Evolutionary conservation across 1,140 invertebrate species (phyloP).

Genomic region (Drosophila funebris): DNA sequence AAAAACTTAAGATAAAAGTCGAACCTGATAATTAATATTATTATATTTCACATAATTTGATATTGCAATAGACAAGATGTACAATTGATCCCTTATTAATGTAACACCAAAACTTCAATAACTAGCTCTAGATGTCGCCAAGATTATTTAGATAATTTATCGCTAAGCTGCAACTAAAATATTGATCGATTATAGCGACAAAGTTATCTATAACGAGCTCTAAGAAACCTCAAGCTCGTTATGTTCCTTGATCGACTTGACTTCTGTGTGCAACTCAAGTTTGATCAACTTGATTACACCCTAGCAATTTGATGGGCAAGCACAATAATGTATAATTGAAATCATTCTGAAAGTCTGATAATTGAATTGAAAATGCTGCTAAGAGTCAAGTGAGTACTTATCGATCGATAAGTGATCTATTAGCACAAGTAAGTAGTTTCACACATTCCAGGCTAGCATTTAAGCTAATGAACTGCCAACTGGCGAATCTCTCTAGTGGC

Average conservation of each 20-base stretch:
- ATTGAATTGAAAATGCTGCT: slow-evolving; percentile 11
- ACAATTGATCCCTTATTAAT: no score
- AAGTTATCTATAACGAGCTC: no score
- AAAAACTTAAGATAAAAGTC: no score
- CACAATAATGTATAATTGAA: slow-evolving; percentile 1
- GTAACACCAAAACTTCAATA: no score
- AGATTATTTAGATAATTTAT: no score
- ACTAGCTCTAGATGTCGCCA: no score
- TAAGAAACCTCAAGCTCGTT: no score
- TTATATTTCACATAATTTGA: no score
- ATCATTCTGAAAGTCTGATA: slow-evolving; percentile 1
- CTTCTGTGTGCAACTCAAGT: neutral
- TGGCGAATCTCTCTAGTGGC: slow-evolving; percentile 34
- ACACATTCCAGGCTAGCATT: slow-evolving; percentile 70
- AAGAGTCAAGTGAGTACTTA: neutral
- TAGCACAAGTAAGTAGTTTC: slow-evolving; percentile 54
- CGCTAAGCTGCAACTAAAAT: no score
- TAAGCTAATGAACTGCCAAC: slow-evolving; percentile 70
- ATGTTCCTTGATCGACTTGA: neutral
- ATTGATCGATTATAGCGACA: no score
- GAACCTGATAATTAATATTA: no score
- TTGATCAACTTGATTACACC: neutral
- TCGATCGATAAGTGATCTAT: slow-evolving; percentile 67
- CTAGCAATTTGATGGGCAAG: neutral
- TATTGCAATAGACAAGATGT: no score